Evolutionary conservation across 2,888 invertebrate species (phyloP).

Genomic region (Pyralis farinalis): DNA sequence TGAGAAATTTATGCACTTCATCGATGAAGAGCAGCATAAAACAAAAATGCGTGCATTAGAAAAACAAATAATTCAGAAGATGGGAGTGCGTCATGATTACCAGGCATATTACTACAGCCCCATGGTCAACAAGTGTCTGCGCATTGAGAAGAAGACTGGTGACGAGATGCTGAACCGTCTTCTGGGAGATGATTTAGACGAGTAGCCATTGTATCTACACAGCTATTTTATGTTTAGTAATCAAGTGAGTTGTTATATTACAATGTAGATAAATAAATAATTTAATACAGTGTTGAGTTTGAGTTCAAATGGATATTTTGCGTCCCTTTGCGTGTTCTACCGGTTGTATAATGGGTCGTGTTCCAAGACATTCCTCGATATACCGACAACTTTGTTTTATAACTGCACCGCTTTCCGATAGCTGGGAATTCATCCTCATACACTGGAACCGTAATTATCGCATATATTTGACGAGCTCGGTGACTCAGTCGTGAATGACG

Average conservation of each 20-base stretch:
- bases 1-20: conserved; percentile 87
- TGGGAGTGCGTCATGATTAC: conserved; percentile 89
- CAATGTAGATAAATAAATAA: conserved; percentile 68
- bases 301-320: too few species aligned
- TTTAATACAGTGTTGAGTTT: too few species aligned
- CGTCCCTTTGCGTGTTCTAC: too few species aligned
- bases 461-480: too few species aligned
- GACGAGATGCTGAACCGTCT: conserved; percentile 77
- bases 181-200: conserved; percentile 65
- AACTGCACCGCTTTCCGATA: too few species aligned
- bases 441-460: too few species aligned
- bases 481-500: too few species aligned
- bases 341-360: too few species aligned
- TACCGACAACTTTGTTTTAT: too few species aligned
- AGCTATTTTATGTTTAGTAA: conserved; percentile 42
- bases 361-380: too few species aligned
- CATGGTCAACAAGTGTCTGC: conserved; percentile 84
- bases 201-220: conserved; percentile 28
- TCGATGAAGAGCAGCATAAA: conserved; percentile 86
- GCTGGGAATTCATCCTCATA: too few species aligned
- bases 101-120: conserved; percentile 91
- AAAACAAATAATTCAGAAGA: conserved; percentile 81
- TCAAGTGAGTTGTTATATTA: conserved; percentile 63
- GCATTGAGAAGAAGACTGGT: conserved; percentile 83
- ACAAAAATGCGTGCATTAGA: conserved; percentile 81